Percentiles rank a stretch among this genome's conserved stretches.
phyloP scores from a whole-genome alignment of 2,113 vertebrate species.

The Potamarius usumacintae region DNA sequence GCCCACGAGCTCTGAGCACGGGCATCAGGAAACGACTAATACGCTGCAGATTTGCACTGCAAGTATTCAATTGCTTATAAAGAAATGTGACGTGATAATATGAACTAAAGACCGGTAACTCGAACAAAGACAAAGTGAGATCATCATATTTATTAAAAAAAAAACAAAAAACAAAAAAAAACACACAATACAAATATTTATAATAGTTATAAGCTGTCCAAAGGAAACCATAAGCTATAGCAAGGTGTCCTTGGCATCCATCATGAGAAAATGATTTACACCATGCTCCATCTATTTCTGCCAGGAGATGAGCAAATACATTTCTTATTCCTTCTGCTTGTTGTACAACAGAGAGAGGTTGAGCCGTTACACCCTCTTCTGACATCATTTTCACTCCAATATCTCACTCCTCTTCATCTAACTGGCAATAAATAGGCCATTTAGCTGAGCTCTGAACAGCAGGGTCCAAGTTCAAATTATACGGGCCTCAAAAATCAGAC shows the following conservation, averaged over 20 bases:
- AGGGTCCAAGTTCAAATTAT: not conserved
- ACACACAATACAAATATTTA: not conserved
- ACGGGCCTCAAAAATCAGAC: not conserved
- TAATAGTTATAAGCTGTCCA: not conserved
- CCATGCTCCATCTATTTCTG: constrained; percentile 9
- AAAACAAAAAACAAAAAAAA: constrained; percentile 46
- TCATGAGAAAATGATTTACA: constrained; percentile 45
- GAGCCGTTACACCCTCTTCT: constrained; percentile 5
- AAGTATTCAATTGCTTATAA: constrained; percentile 6
- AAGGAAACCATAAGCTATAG: not conserved
- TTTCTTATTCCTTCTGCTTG: constrained; percentile 42
- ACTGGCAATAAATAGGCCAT: constrained; percentile 31
- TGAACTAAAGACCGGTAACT: not conserved
- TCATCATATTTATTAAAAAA: not conserved
- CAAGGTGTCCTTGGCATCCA: constrained; percentile 37
- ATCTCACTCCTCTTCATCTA: constrained; percentile 16
- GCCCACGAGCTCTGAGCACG: constrained; percentile 8
- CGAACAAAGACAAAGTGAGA: not conserved
- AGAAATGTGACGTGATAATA: not conserved
- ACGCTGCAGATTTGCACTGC: not conserved
- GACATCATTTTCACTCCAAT: constrained; percentile 37
- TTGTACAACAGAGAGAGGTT: not conserved
- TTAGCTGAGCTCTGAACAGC: not conserved
- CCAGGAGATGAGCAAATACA: constrained; percentile 16
- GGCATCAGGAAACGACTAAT: constrained; percentile 39